Conservation (phyloP, 1,140 invertebrate species). For the Trinorchestia longiramus region DNA sequence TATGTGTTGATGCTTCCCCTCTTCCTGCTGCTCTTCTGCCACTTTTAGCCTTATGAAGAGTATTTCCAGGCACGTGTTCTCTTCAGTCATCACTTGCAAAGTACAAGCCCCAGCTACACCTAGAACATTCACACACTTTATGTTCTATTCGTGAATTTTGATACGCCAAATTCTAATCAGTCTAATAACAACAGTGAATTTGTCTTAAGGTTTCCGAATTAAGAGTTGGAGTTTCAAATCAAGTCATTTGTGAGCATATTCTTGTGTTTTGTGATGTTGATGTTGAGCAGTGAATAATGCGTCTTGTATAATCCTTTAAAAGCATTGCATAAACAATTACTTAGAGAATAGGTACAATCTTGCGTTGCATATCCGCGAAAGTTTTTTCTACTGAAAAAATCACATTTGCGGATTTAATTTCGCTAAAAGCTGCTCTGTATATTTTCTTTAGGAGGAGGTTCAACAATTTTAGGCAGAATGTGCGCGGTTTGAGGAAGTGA, state of each 20-base stretch:
- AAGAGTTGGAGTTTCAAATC: neutral
- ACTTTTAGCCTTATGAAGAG: neutral
- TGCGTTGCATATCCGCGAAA: neutral
- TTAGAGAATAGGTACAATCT: neutral
- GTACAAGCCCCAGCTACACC: too few relatives aligned
- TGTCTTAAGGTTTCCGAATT: neutral
- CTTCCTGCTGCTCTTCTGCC: neutral
- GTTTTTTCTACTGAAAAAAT: neutral
- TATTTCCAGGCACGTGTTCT: neutral
- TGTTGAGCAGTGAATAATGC: neutral
- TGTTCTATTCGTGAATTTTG: neutral
- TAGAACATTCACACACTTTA: neutral
- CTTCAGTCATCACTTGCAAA: neutral
- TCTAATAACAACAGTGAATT: neutral
- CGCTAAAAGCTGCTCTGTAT: neutral
- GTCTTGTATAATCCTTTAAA: neutral
- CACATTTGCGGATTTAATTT: neutral
- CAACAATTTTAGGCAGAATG: neutral
- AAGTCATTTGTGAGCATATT: neutral
- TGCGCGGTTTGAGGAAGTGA: neutral
- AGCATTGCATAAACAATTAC: neutral
- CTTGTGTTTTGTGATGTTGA: too few relatives aligned
- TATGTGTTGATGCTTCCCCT: neutral
- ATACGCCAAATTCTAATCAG: neutral
- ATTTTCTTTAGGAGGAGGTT: neutral